A percentile compares a stretch with the other conserved stretches of the same genome.
Conservation (phyloP, 2,113 vertebrate species). For the Pagrus major region DNA sequence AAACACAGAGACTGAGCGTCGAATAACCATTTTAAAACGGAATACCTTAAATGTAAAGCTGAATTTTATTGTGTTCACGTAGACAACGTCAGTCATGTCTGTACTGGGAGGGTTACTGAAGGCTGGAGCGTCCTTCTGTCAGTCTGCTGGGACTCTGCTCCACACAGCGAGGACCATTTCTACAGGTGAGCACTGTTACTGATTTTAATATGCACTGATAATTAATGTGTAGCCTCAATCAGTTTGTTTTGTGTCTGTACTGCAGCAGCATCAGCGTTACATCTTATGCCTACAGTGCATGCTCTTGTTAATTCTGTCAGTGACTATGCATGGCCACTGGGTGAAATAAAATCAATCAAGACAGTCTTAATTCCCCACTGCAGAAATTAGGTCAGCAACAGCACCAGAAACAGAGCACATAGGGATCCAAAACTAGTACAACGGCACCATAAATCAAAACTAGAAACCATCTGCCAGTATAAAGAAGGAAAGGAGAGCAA, state of each 20-base stretch:
- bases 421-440: neutral
- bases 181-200: constrained; percentile 60
- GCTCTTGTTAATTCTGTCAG: too few species aligned
- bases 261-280: neutral
- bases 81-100: constrained; percentile 66
- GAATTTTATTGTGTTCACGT: neutral
- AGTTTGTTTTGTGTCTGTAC: too few species aligned
- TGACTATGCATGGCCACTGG: neutral
- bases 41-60: neutral
- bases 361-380: neutral
- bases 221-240: rapidly evolving
- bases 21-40: neutral
- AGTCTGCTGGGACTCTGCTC: constrained; percentile 64
- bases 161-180: constrained; percentile 59
- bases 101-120: constrained; percentile 65
- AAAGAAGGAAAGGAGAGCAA: neutral
- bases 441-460: neutral
- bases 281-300: neutral
- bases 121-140: constrained; percentile 66
- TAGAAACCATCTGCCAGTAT: neutral
- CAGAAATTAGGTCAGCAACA: neutral
- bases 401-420: neutral
- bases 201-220: too few species aligned
- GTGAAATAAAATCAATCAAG: neutral
- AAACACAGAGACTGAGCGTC: neutral